Evolutionary conservation across 2,113 vertebrate genomes (phyloP), one percentile per base, ranked within the genome.

Genomic region (Pseudorasbora parva): DNA sequence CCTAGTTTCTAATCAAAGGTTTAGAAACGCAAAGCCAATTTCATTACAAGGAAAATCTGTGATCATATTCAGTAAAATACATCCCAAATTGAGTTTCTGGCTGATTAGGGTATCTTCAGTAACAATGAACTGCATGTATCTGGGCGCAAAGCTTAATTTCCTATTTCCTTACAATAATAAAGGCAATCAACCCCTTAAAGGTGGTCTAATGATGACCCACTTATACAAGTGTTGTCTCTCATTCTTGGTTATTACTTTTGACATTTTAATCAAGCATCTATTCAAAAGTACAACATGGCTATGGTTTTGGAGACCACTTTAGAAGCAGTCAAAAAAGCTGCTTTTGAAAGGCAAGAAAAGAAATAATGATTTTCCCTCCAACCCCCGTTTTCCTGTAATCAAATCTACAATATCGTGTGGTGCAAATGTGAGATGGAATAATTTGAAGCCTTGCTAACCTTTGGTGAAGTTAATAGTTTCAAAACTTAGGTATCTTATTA

Each of bases 201-300:
- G 84, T 82, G 64, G 59, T 78, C 47, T 85, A 87, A 87, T 85
- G 43, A 78, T 83, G 79, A 86, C 73, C 56, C 77, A 81, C 86
- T 82, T 23, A 68, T 8, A 62, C 62, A 86, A 88, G 82, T 86
- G 85, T 78, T 77, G 78, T 82, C 82, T 89, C 72, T 81, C 80
- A 79, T 89, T 85, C 30, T 5, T 60, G 74, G 43, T 54, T 87
- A 87, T 87, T 88, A 84, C 84, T 85, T 80, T 82, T 78, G 82
- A 90, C 82, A 81, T 86, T 89, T 84, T 89, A 93, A 93, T 93
- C 90, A 93, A 89, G 81, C 66, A 5, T 73, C 83, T 71, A 87
- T 91, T 91, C 86, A 87, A 5, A 47, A 41, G 64, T 83, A 82
- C 84, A 89, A 88, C 80, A 73, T n/a, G n/a, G 82, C 84, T 62